A percentile compares a stretch with the other conserved stretches of the same genome.
Evolutionary conservation across 2,113 vertebrate species (phyloP).

Genomic region (Gopherus flavomarginatus): DNA sequence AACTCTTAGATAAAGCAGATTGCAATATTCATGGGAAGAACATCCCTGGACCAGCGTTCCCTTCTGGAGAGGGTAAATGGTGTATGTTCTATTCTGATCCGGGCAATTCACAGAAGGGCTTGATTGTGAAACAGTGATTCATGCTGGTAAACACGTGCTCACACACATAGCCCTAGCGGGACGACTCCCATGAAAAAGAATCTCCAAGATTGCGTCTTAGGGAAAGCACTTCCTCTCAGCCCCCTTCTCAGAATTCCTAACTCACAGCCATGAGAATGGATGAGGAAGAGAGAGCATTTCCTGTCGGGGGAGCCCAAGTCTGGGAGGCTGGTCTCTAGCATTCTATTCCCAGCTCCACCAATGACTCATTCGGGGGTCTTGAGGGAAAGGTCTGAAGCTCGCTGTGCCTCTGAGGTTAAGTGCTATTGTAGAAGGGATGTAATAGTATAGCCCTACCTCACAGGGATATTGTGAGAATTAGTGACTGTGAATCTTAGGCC

Average conservation of each 20-base stretch:
- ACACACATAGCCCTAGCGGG: background rate
- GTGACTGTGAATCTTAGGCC: background rate
- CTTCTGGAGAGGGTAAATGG: background rate
- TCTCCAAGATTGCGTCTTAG: background rate
- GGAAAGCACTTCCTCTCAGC: background rate
- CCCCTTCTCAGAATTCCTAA: background rate
- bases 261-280: background rate
- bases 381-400: background rate
- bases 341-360: background rate
- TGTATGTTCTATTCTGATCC: background rate
- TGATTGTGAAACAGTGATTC: background rate
- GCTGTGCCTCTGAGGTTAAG: background rate
- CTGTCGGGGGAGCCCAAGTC: too few relatives aligned
- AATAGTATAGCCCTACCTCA: background rate
- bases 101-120: background rate
- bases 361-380: background rate
- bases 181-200: background rate
- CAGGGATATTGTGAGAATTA: background rate
- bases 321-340: background rate
- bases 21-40: background rate
- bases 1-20: background rate
- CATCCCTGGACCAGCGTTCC: background rate
- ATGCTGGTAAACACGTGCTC: background rate
- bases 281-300: background rate
- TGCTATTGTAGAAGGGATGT: background rate